Evolutionary conservation across 2,888 invertebrate genomes (phyloP).

Genomic region (Caenorhabditis angaria): DNA sequence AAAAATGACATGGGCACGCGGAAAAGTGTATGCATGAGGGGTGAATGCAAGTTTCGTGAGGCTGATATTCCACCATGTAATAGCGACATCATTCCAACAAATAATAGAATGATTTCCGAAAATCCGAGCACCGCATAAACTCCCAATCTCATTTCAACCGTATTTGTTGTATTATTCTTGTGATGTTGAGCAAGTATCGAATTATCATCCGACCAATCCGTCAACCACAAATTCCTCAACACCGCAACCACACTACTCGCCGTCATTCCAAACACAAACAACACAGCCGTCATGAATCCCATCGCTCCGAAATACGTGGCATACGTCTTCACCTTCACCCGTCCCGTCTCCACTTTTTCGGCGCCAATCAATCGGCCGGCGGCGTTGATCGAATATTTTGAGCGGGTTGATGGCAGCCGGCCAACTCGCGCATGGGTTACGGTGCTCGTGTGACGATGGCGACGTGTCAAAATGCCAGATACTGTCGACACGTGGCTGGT

Average conservation of each 20-base stretch:
- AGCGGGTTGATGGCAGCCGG: slow-evolving; percentile 39
- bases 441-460: slow-evolving; percentile 42
- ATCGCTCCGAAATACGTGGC: slow-evolving; percentile 66
- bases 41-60: slow-evolving; percentile 66
- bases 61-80: slow-evolving; percentile 69
- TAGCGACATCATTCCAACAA: slow-evolving; percentile 69
- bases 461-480: slow-evolving; percentile 62
- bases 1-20: slow-evolving; percentile 71
- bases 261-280: slow-evolving; percentile 66
- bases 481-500: slow-evolving; percentile 69
- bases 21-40: slow-evolving; percentile 66
- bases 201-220: slow-evolving; percentile 71
- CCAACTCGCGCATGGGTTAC: slow-evolving; percentile 30
- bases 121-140: slow-evolving; percentile 70
- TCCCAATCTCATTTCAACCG: slow-evolving; percentile 60
- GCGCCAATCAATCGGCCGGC: slow-evolving; percentile 59
- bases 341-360: slow-evolving; percentile 69
- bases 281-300: slow-evolving; percentile 56
- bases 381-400: background rate
- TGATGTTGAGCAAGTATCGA: slow-evolving; percentile 31
- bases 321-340: slow-evolving; percentile 68
- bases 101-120: slow-evolving; percentile 64
- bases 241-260: slow-evolving; percentile 64
- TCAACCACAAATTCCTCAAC: slow-evolving; percentile 69
- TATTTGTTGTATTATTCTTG: slow-evolving; percentile 28